These are phyloP conservation scores for Helicoverpa armigera DNA, from an alignment of 1,140 invertebrate species.

Conservation along the genomic window DNA sequence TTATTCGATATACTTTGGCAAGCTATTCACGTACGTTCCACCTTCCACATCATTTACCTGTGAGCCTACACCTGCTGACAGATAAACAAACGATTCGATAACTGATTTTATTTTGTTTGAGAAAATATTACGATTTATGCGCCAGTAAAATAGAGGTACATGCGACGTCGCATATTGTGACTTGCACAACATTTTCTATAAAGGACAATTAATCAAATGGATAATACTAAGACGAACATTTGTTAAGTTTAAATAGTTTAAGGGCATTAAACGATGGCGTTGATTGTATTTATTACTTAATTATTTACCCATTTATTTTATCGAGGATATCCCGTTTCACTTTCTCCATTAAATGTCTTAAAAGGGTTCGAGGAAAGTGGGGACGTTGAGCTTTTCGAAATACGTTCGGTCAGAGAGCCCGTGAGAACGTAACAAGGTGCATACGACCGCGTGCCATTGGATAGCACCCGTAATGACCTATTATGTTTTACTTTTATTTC, in stretches of 20 bases:
- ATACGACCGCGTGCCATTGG: conserved; percentile 55
- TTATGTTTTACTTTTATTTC: conserved; percentile 63
- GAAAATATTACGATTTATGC: conserved; percentile 50
- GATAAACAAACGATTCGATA: conserved; percentile 61
- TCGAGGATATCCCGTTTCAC: conserved; percentile 44
- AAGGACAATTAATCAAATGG: conserved; percentile 21
- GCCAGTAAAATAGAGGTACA: conserved; percentile 40
- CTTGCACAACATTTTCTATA: conserved; percentile 21
- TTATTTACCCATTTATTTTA: conserved; percentile 3
- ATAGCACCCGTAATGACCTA: conserved; percentile 64
- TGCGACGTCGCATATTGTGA: conserved; percentile 16
- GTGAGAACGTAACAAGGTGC: conserved; percentile 75
- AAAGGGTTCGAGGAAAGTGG: conserved; percentile 70
- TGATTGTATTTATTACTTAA: conserved; percentile 8
- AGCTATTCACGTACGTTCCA: conserved; percentile 52
- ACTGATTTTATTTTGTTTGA: conserved; percentile 59
- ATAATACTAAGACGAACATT: conserved; percentile 4
- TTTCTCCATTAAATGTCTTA: conserved; percentile 53
- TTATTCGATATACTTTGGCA: conserved; percentile 50
- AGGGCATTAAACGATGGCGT: not conserved
- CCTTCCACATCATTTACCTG: conserved; percentile 69
- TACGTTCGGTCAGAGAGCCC: conserved; percentile 60
- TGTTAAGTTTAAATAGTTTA: not conserved
- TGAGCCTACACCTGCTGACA: conserved; percentile 57
- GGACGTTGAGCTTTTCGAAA: conserved; percentile 70